phyloP scores from a whole-genome alignment of 2,113 vertebrate genomes.

The Thermophis baileyi region DNA sequence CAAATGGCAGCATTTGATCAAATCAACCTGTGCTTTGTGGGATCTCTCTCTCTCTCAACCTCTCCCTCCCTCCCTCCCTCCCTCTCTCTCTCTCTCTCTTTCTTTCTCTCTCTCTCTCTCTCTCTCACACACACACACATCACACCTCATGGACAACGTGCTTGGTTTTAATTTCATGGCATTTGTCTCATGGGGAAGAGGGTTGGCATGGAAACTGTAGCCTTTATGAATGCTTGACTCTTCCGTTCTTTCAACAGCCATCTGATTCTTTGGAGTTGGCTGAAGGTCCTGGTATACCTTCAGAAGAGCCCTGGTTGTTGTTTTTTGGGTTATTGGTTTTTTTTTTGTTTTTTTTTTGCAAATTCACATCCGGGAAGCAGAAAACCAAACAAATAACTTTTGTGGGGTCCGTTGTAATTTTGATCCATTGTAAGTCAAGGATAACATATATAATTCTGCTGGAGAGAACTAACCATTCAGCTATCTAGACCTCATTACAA shows the following conservation, averaged over 20 bases:
- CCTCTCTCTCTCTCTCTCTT: not conserved
- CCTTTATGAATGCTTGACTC: conserved; percentile 40
- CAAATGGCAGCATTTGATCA: conserved; percentile 2
- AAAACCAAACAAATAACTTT: not conserved
- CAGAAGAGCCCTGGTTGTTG: conserved; percentile 20
- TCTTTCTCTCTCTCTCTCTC: not conserved
- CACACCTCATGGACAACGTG: conserved; percentile 20
- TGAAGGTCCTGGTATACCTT: conserved; percentile 34
- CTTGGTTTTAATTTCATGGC: conserved; percentile 52
- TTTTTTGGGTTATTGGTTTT: no score
- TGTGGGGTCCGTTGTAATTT: no score
- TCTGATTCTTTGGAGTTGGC: conserved; percentile 37
- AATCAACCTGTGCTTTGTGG: not conserved
- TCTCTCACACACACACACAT: not conserved
- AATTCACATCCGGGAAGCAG: not conserved
- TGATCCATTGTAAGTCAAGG: no score
- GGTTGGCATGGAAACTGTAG: conserved; percentile 72
- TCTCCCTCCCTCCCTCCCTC: no score
- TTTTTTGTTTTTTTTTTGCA: not conserved
- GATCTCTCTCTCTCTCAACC: not conserved
- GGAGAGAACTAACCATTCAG: not conserved
- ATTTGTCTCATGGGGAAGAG: conserved; percentile 51
- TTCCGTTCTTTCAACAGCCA: conserved; percentile 29
- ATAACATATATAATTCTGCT: not conserved
- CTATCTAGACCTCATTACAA: not conserved